These are phyloP conservation scores for Acronicta leporina DNA, from an alignment of 2,888 invertebrate species.

Conservation along the genomic window DNA sequence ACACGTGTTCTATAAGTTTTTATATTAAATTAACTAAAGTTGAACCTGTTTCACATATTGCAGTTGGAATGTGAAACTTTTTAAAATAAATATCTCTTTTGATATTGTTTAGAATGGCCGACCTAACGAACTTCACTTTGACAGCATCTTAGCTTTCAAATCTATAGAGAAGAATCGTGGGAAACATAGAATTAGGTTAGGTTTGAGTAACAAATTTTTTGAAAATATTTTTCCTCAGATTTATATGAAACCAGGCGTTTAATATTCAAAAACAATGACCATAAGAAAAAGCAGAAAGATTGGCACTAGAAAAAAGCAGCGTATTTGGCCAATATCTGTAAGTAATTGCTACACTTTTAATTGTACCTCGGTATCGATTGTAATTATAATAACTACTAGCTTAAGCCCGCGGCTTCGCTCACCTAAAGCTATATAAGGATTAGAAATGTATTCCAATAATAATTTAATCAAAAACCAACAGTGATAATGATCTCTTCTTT, in stretches of 20 bases:
- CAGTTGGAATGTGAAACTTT: not conserved
- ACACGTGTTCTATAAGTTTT: not conserved
- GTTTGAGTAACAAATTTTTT: not conserved
- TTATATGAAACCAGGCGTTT: too few species aligned
- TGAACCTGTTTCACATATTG: not conserved
- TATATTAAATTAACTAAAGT: constrained; percentile 8
- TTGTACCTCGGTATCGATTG: too few species aligned
- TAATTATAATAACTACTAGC: too few species aligned
- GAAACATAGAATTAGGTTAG: constrained; percentile 1
- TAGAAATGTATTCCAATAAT: too few species aligned
- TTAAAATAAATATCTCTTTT: not conserved
- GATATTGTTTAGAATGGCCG: constrained; percentile 6
- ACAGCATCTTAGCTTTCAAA: constrained; percentile 10
- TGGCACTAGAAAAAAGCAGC: not conserved
- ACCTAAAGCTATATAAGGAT: too few species aligned
- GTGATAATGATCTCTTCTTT: too few species aligned
- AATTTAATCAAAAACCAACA: too few species aligned
- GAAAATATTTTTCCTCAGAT: not conserved
- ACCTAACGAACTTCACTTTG: constrained; percentile 9
- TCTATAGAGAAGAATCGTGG: constrained; percentile 1
- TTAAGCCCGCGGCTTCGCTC: too few species aligned
- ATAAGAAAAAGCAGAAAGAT: not conserved
- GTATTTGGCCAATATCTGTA: too few species aligned
- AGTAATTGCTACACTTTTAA: too few species aligned
- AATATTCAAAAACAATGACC: too few species aligned